phyloP scores from a whole-genome alignment of 37 sponge, comb jelly and placozoan species.

The Axinella damicornis region DNA sequence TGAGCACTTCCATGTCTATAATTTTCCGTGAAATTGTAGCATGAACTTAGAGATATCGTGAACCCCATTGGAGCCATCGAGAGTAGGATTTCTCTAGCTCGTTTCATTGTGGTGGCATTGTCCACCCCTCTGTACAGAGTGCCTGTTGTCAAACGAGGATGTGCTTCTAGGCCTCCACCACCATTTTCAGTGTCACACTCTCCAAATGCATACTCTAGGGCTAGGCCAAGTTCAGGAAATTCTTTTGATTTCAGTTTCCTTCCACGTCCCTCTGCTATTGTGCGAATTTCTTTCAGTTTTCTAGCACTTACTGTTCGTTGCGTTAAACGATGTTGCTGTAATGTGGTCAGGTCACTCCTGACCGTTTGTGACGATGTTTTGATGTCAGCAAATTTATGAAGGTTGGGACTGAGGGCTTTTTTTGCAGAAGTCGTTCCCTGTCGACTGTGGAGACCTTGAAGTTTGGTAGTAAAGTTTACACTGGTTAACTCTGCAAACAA shows the following conservation, averaged over 20 bases:
- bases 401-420: background rate
- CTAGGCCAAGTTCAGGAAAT: constrained; percentile 3
- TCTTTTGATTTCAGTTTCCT: constrained; percentile 6
- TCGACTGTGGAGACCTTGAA: constrained; percentile 2
- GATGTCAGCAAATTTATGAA: background rate
- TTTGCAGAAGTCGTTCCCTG: constrained; percentile 1
- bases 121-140: constrained; percentile 21
- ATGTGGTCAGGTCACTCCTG: constrained; percentile 2
- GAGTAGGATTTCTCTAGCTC: constrained; percentile 3
- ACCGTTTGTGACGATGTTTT: constrained; percentile 3
- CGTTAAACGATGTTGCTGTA: constrained; percentile 3
- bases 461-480: constrained; percentile 14
- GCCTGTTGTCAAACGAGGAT: constrained; percentile 27
- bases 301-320: constrained; percentile 7
- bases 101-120: constrained; percentile 1
- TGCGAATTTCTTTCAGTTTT: constrained; percentile 9
- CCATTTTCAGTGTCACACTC: background rate
- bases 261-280: constrained; percentile 29
- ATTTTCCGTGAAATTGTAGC: constrained; percentile 28
- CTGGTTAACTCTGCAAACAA: constrained; percentile 10
- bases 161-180: constrained; percentile 24
- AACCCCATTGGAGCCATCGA: constrained; percentile 19
- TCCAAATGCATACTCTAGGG: constrained; percentile 36
- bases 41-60: constrained; percentile 15
- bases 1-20: constrained; percentile 3